Evolutionary conservation across 2,888 invertebrate species (phyloP).

Genomic region (Phaonia tiefii): DNA sequence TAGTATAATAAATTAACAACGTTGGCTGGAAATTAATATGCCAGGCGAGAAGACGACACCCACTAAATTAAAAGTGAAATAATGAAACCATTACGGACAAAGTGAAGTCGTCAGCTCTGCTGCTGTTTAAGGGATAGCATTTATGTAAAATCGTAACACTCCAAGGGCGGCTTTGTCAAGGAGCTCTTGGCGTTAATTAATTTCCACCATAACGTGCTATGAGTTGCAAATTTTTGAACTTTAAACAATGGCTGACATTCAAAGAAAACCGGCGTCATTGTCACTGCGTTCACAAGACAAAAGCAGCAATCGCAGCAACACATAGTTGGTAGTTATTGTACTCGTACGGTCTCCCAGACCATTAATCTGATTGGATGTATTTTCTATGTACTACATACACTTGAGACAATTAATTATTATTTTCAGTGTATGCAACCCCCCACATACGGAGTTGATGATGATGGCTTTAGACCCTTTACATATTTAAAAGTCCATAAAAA

Average conservation of each 20-base stretch:
- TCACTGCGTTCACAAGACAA: constrained; percentile 9
- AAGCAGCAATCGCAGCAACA: constrained; percentile 16
- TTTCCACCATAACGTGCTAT: constrained; percentile 75
- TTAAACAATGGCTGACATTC: constrained; percentile 51
- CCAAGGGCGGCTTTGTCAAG: constrained; percentile 66
- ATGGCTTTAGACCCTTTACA: constrained; percentile 36
- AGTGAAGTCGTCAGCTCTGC: constrained; percentile 42
- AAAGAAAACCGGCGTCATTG: constrained; percentile 45
- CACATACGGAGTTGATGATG: constrained; percentile 56
- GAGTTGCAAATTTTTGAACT: constrained; percentile 72
- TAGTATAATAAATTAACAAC: constrained; percentile 72
- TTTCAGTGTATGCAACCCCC: constrained; percentile 41
- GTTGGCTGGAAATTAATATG: constrained; percentile 70
- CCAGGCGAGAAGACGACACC: constrained; percentile 70
- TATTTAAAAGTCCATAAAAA: constrained; percentile 55
- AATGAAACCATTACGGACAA: constrained; percentile 67
- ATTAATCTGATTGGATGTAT: constrained; percentile 51
- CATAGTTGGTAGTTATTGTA: constrained; percentile 23
- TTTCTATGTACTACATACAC: constrained; percentile 48
- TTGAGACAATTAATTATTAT: constrained; percentile 55
- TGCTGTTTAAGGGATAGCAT: constrained; percentile 39
- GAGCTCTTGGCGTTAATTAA: constrained; percentile 74
- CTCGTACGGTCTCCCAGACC: constrained; percentile 19
- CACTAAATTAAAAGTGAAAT: constrained; percentile 77
- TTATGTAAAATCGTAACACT: constrained; percentile 50